Evolutionary conservation across 2,113 vertebrate genomes (phyloP).

Genomic region (Megalops atlanticus): DNA sequence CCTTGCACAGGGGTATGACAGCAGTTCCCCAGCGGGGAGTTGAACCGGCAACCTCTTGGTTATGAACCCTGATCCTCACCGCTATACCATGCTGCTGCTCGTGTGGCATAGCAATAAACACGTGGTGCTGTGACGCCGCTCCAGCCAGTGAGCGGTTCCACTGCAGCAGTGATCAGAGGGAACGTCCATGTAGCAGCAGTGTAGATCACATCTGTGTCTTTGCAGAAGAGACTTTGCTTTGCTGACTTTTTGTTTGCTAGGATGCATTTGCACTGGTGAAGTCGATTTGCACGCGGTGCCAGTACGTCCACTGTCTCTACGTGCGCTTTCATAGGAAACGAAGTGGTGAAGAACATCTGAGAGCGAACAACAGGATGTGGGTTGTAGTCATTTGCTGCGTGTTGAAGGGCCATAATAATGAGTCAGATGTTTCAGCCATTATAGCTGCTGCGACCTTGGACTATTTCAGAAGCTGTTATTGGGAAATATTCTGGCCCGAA

Average conservation of each 20-base stretch:
- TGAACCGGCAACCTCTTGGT: too few relatives aligned
- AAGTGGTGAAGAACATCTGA: neutral
- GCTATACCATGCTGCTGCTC: too few relatives aligned
- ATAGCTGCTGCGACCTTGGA: neutral
- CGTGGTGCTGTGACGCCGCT: neutral
- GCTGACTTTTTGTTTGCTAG: neutral
- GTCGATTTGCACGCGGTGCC: neutral
- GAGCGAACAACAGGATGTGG: constrained; percentile 1
- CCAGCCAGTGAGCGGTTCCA: neutral
- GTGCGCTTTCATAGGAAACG: constrained; percentile 23
- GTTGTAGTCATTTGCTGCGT: constrained; percentile 1
- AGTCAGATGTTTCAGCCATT: neutral
- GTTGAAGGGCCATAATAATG: neutral
- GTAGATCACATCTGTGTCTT: neutral
- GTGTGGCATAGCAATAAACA: too few relatives aligned
- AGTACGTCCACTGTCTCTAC: constrained; percentile 6
- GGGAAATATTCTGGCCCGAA: neutral
- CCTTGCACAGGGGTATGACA: too few relatives aligned
- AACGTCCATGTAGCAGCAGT: neutral
- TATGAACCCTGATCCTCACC: too few relatives aligned
- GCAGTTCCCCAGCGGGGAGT: too few relatives aligned
- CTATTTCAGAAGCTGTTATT: neutral
- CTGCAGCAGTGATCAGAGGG: too few relatives aligned
- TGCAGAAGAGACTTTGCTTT: too few relatives aligned
- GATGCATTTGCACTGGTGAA: neutral